Evolutionary conservation across 2,113 vertebrate species (phyloP), one percentile per base, ranked within the genome.

Genomic region (Bubo scandiacus): DNA sequence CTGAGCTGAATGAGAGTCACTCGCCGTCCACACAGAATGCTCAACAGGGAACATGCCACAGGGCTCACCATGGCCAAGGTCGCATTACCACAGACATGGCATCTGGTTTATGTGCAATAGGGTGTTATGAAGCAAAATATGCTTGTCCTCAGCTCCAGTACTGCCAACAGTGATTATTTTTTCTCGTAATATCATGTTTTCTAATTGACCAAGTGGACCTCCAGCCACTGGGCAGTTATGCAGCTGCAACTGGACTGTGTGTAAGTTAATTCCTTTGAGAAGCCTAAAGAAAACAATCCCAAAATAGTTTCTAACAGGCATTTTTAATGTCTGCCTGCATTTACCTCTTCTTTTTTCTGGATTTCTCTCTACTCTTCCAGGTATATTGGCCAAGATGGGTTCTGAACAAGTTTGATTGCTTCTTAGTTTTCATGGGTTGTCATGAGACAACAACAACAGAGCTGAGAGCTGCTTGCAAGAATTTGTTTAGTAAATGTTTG

Each of bases 111-210:
- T 43, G 38, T 5, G 8, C 49, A 62, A 2, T 1, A 25, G 57
- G 59, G 77, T 15, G 21, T 54, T 45, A 25, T 1, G 49, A 74
- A 89, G 80, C 27, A 67, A 89, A 95, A 65, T 6, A 54, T 17
- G 38, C 93, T 55, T 81, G 73, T 94, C 62, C 71, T 70, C 88
- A 83, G 75, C 77, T 67, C 40, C 68, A 9, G 6, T 30, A 49
- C 77, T 96, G 95, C 96, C 93, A 97, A n/a, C 20, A 51, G 73
- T 34, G 45, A 75, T 92, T 77, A 91, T 80, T 90, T 86, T 66
- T 72, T 55, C 59, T 94, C 57, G 22, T 89, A 85, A 88, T 74
- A 75, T 34, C 86, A 22, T 88, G 66, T 91, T 94, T 89, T 94
- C 45, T 75, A 62, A 79, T 84, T 2, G 4, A 32, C 92, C 62